phyloP scores from a whole-genome alignment of 2,113 vertebrate species.

The Tursiops truncatus region DNA sequence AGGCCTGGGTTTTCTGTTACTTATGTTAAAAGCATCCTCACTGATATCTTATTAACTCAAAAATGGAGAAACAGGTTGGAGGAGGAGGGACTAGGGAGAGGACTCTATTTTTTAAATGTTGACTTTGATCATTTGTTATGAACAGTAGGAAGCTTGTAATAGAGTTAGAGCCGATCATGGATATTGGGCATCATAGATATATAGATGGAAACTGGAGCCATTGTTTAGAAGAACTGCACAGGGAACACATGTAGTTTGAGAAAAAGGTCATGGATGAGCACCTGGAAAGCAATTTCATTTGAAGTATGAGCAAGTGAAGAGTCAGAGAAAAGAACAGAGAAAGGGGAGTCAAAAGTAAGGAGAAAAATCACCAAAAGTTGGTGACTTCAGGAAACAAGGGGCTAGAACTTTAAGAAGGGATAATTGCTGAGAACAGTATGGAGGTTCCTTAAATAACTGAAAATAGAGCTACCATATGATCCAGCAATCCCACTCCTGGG shows the following conservation, averaged over 20 bases:
- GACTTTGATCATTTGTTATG: background rate
- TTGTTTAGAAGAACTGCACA: background rate
- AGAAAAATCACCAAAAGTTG: background rate
- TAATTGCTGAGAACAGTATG: background rate
- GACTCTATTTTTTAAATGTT: conserved; percentile 27
- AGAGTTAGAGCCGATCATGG: background rate
- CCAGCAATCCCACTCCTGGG: background rate
- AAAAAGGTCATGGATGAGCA: background rate
- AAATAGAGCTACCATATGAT: background rate
- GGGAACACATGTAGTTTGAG: background rate
- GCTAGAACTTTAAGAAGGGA: background rate
- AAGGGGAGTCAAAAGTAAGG: background rate
- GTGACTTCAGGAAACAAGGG: background rate
- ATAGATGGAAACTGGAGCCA: background rate
- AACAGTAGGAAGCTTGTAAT: background rate
- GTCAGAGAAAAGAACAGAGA: background rate
- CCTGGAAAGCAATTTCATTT: background rate
- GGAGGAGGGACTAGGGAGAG: background rate
- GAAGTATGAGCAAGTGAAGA: background rate
- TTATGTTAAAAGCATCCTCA: background rate
- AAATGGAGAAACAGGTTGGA: background rate
- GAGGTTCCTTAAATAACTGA: background rate
- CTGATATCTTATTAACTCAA: background rate
- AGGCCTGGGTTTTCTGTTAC: background rate
- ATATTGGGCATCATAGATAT: background rate